Percentiles rank a stretch among this genome's conserved stretches.
phyloP scores from a whole-genome alignment of 2,113 vertebrate species.

The Notothenia rossii region DNA sequence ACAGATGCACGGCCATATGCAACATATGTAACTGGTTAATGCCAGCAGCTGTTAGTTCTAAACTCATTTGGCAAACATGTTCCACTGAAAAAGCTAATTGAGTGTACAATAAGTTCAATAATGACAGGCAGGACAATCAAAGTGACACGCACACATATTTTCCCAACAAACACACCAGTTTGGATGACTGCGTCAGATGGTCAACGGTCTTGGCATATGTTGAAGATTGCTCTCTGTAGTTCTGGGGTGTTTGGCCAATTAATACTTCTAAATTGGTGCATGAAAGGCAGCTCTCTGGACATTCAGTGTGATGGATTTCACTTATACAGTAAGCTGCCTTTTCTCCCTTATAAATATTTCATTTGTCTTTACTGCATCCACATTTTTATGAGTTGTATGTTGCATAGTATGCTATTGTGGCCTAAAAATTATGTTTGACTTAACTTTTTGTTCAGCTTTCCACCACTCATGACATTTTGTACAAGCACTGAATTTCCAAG shows the following conservation, averaged over 20 bases:
- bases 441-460: no score
- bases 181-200: not conserved
- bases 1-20: not conserved
- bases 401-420: not conserved
- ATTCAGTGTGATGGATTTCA: not conserved
- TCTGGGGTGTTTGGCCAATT: not conserved
- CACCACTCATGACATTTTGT: no score
- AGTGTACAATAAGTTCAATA: not conserved
- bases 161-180: not conserved
- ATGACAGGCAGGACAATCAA: not conserved
- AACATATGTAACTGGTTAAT: not conserved
- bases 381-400: not conserved
- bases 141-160: not conserved
- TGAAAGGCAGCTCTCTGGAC: not conserved
- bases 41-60: conserved; percentile 18
- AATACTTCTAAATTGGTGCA: not conserved
- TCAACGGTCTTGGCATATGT: not conserved
- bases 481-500: no score
- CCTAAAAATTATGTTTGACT: not conserved
- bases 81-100: not conserved
- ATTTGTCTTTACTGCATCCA: not conserved
- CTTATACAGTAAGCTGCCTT: not conserved
- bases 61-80: conserved; percentile 4
- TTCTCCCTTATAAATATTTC: not conserved
- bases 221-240: not conserved